Conservation (phyloP, 2,113 vertebrate species). For the Odobenus rosmarus region DNA sequence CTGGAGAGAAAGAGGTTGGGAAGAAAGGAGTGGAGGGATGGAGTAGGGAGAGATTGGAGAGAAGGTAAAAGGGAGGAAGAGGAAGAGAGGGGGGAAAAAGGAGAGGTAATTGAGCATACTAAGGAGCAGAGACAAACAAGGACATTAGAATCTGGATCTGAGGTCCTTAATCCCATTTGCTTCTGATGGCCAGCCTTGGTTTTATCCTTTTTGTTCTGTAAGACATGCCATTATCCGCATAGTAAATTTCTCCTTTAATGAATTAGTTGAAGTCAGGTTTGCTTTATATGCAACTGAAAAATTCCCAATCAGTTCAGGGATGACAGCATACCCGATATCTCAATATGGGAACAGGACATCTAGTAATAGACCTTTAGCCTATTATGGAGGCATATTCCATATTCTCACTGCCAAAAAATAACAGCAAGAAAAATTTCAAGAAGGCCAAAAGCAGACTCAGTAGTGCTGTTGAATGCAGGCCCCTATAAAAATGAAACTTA, state of each 20-base stretch:
- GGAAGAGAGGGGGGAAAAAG: background rate
- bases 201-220: background rate
- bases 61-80: background rate
- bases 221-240: background rate
- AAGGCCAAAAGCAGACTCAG: background rate
- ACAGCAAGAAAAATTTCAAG: background rate
- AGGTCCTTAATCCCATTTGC: background rate
- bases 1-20: background rate
- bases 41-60: background rate
- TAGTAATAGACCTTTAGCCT: background rate
- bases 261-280: background rate
- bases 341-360: background rate
- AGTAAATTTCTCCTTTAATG: background rate
- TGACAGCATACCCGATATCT: background rate
- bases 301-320: background rate
- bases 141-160: background rate
- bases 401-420: background rate
- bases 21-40: too few relatives aligned
- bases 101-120: background rate
- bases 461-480: background rate
- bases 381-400: accelerated
- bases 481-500: background rate
- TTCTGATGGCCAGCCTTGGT: background rate
- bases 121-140: background rate
- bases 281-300: background rate